Base-by-base conservation (phyloP, 2,888 invertebrate genomes). In the Clistopyga incitator region DNA sequence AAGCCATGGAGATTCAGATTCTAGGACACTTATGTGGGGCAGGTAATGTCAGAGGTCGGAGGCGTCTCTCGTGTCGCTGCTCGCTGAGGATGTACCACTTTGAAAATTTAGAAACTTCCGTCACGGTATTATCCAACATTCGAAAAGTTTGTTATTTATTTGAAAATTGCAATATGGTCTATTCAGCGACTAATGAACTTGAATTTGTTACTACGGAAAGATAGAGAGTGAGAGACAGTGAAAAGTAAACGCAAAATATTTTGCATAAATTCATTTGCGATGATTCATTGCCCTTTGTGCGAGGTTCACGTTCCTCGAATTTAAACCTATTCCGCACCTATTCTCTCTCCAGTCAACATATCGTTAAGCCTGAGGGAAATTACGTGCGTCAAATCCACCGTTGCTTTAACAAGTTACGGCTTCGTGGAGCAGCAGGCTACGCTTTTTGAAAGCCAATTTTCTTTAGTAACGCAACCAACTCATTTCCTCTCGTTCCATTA, bases 41-140 rank as follows among this genome's bases (percentile, higher is more conserved):
- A 87, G 83, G 74, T 87, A 88, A 89, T 88, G 89, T 89, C 88
- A 89, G 76, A 84, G 89, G 89, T 88, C 86, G 70, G 34, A 65
- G 54, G 70, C 54, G 10, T 65, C 45, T 54, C 59, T 45, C 54
- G 45, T 61, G 20, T 34, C 25, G 1, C 56, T 56, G 56, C 56
- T 56, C 25, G 15, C 56, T 56, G 56, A 38, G 54, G 4, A 42
- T 6, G 45, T 18, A 18, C 18, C 25, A n/a, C 34, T n/a, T 61
- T 38, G 18, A 38, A 59, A 61, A n/a, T 61, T 34, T 38, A 61
- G 38, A 61, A 61, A 10, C 10, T 61, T 38, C 25, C 23, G 11
- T 23, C 25, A 0, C 8, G 1, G n/a, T 18, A 15, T 15, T 56
- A 2, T 10, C 23, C 56, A 56, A 38, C 2, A 34, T 1, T 61